A percentile compares a stretch with the other conserved stretches of the same genome.
phyloP scores from a whole-genome alignment of 2,113 vertebrate species.

The Lycaon pictus region DNA sequence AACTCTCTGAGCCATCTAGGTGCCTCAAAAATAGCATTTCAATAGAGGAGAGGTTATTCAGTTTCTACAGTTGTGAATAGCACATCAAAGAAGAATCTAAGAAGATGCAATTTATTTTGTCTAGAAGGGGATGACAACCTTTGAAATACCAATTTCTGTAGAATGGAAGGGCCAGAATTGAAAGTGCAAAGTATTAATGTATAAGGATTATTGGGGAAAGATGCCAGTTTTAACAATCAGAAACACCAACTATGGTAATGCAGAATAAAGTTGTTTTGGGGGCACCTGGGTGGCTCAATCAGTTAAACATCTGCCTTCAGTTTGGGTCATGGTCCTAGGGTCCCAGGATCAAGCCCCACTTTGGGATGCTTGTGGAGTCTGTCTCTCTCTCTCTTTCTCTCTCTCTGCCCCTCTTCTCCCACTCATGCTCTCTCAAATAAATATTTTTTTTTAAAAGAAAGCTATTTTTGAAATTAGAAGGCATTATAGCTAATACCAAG shows the following conservation, averaged over 20 bases:
- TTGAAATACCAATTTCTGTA: conserved; percentile 18
- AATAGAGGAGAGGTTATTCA: neutral
- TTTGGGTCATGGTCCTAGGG: too few relatives aligned
- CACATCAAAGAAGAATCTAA: neutral
- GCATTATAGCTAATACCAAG: neutral
- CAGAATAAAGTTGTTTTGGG: neutral
- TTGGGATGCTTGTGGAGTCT: too few relatives aligned
- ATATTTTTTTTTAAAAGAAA: neutral
- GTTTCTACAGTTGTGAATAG: neutral
- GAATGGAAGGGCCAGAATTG: neutral
- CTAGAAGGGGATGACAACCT: neutral
- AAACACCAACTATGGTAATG: neutral
- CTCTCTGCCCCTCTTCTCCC: too few relatives aligned
- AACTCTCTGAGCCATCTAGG: too few relatives aligned
- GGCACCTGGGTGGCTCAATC: too few relatives aligned
- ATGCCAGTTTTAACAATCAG: neutral
- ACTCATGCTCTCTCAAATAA: too few relatives aligned
- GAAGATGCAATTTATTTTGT: neutral
- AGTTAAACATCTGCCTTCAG: too few relatives aligned
- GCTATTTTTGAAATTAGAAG: neutral
- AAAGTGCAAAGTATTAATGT: neutral
- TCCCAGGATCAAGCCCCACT: too few relatives aligned
- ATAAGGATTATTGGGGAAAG: neutral
- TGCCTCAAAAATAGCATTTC: neutral
- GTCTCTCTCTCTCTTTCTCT: too few relatives aligned